A percentile compares a stretch with the other conserved stretches of the same genome.
Conservation (phyloP, 1,140 invertebrate species). For the Bombus impatiens region DNA sequence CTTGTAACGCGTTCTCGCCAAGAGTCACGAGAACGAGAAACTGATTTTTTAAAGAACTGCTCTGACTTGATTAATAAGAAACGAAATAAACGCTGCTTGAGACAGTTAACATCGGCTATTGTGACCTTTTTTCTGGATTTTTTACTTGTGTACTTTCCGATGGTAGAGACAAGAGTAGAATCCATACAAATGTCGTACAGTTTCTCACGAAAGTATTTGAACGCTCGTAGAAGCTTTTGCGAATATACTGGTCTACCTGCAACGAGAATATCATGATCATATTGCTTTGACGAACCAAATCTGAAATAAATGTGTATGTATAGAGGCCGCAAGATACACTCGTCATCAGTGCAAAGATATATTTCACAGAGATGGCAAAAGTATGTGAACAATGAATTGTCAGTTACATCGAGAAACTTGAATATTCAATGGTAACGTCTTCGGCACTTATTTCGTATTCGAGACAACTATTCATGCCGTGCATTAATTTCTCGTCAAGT, state of each 20-base stretch:
- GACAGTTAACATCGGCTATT: slow-evolving; percentile 62
- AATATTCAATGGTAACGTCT: too few species aligned
- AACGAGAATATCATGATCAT: too few species aligned
- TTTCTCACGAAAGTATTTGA: background rate
- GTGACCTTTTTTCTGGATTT: background rate
- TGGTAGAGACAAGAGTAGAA: background rate
- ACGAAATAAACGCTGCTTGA: slow-evolving; percentile 74
- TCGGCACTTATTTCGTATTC: too few species aligned
- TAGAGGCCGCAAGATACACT: too few species aligned
- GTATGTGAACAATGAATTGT: too few species aligned
- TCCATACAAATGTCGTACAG: background rate
- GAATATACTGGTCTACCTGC: background rate
- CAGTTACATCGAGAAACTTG: too few species aligned
- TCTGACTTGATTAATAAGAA: slow-evolving; percentile 72
- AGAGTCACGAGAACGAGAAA: slow-evolving; percentile 62
- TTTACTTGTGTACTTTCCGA: background rate
- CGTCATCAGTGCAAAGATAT: too few species aligned
- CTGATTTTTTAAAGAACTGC: slow-evolving; percentile 69
- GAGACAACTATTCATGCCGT: too few species aligned
- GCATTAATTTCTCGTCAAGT: too few species aligned
- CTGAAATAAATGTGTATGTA: too few species aligned
- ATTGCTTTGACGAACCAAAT: too few species aligned
- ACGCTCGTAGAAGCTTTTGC: background rate
- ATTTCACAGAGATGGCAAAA: too few species aligned
- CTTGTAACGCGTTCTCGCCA: slow-evolving; percentile 64